Evolutionary conservation across 2,113 vertebrate species (phyloP).

Genomic region (Pristiophorus japonicus): DNA sequence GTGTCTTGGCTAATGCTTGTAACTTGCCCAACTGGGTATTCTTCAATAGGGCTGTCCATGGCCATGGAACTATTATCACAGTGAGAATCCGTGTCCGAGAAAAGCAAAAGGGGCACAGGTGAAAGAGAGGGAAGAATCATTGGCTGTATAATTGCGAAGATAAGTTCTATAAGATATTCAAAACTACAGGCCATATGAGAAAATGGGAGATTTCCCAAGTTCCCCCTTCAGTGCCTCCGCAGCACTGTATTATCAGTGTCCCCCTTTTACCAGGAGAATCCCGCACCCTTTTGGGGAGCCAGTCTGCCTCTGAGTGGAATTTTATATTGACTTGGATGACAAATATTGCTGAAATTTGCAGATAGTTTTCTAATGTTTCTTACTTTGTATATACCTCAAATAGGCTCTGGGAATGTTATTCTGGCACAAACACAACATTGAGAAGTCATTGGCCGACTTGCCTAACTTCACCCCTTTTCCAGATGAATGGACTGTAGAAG

Average conservation of each 20-base stretch:
- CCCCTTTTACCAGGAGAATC: not conserved
- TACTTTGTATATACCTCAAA: slow-evolving; percentile 43
- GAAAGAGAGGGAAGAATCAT: not conserved
- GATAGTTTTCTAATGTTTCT: not conserved
- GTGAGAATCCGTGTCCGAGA: not conserved
- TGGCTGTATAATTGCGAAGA: not conserved
- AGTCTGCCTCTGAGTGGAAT: not conserved
- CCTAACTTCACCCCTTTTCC: slow-evolving; percentile 98
- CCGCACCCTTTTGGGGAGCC: not conserved
- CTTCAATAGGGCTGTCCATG: no score
- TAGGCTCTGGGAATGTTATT: slow-evolving; percentile 97
- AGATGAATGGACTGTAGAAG: slow-evolving; percentile 97
- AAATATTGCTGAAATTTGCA: not conserved
- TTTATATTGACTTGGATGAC: not conserved
- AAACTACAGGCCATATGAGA: not conserved
- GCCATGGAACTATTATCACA: not conserved
- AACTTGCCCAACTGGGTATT: no score
- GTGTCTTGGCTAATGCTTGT: no score
- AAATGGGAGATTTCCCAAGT: no score
- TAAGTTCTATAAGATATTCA: not conserved
- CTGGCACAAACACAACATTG: slow-evolving; percentile 98
- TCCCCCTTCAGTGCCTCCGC: no score
- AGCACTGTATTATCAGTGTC: not conserved
- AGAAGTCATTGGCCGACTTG: slow-evolving; percentile 93
- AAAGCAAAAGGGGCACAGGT: not conserved